Percentiles rank a stretch among this genome's conserved stretches.
Conservation (phyloP, 2,797 vertebrate species). For the Poecile montanus region DNA sequence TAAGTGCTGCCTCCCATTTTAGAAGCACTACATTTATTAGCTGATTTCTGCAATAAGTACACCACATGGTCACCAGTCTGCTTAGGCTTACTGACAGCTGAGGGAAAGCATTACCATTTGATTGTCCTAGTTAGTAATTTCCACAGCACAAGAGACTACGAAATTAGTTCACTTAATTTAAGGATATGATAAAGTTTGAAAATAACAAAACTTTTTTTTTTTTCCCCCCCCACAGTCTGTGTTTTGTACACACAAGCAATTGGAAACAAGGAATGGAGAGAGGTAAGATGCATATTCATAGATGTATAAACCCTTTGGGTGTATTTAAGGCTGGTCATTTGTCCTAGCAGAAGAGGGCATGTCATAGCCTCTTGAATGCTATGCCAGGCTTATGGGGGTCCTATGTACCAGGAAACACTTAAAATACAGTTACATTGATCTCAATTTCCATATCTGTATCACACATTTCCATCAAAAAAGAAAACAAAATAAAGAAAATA, state of each 20-base stretch:
- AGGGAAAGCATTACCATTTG: neutral
- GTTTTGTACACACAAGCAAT: slow-evolving; percentile 96
- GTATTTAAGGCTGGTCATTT: neutral
- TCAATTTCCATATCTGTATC: neutral
- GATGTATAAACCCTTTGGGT: neutral
- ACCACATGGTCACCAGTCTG: neutral
- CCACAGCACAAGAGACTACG: neutral
- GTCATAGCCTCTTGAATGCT: neutral
- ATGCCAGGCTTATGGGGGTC: neutral
- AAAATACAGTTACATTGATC: neutral
- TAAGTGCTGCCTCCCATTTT: neutral
- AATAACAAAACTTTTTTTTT: slow-evolving; percentile 2
- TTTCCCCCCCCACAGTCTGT: slow-evolving; percentile 85
- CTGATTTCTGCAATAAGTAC: neutral
- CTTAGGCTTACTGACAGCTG: neutral
- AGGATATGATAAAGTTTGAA: neutral
- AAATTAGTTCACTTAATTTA: neutral
- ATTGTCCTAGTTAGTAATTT: neutral
- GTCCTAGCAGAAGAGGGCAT: neutral
- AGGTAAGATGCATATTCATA: slow-evolving; percentile 81
- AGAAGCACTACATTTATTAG: neutral
- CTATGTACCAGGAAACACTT: neutral
- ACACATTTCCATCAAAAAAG: neutral
- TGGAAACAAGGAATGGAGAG: slow-evolving; percentile 98
- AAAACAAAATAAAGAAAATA: neutral